Conservation (phyloP, 2,113 vertebrate genomes). For the Tetrax tetrax region DNA sequence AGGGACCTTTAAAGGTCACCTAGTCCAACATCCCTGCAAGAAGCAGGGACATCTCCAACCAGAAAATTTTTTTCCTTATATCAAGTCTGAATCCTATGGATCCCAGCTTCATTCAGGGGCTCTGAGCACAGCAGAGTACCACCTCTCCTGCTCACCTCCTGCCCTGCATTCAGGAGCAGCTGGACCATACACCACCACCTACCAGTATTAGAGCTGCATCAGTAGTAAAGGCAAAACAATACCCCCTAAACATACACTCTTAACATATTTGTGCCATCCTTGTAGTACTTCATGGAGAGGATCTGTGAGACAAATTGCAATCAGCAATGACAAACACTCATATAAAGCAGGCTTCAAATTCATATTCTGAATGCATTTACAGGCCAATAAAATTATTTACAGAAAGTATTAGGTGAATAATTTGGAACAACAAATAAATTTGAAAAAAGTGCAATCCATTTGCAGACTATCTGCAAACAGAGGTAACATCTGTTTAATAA, state of each 20-base stretch:
- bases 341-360: neutral
- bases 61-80: too few relatives aligned
- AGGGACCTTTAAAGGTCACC: too few relatives aligned
- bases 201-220: neutral
- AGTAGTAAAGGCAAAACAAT: neutral
- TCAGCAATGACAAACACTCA: neutral
- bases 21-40: too few relatives aligned
- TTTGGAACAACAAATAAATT: conserved; percentile 39
- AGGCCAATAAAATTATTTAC: conserved; percentile 12
- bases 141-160: fast-evolving
- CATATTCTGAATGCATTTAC: neutral
- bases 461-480: conserved; percentile 8
- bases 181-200: neutral
- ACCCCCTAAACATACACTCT: neutral
- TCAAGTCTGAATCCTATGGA: too few relatives aligned
- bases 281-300: neutral
- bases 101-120: neutral
- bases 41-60: too few relatives aligned
- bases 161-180: neutral
- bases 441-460: neutral
- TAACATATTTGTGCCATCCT: neutral
- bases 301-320: neutral
- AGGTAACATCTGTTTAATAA: conserved; percentile 29
- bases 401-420: conserved; percentile 20
- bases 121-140: neutral